Evolutionary conservation across 2,888 invertebrate genomes (phyloP), one percentile per base, ranked within the genome.

Genomic region (Cephus spinipes): DNA sequence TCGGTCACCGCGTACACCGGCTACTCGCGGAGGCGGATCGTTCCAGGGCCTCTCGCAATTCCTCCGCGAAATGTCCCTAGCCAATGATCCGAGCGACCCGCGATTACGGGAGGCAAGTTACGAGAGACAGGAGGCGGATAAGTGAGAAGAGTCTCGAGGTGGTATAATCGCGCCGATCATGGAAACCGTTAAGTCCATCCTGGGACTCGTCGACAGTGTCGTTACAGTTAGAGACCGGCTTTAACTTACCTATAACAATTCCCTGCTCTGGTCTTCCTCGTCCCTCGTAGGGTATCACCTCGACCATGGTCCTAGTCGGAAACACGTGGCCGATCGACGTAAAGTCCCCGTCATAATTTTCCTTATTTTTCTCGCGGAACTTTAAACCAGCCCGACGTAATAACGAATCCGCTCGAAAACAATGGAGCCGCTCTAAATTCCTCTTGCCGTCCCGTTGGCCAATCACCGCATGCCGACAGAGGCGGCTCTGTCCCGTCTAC

Each of bases 351-450:
- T 55, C 55, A 15, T 9, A 55, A 55, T 55, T 55, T 55, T 55
- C 55, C 23, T 9, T 55, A 23, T 0, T 55, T 23, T 55, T 2
- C 2, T 9, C 55, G 55, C 55, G 55, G 9, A 55, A 55, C 23
- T 15, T 6, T 55, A 6, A 9, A 23, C 9, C 55, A 9, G 15
- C 23, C 55, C 55, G 71, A 31, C 71, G 31, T 12, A 71, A 71
- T 71, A 80, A 86, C 83, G 82, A 84, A 86, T 83, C 84, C 74
- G 74, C 81, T 81, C 77, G 77, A 74, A 87, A 83, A 86, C 86
- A 86, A 87, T 87, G 81, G 82, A 85, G 83, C 84, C 85, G 83
- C 84, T 86, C 85, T 87, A 84, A 85, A 87, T 87, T 87, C 87
- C 83, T 80, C 79, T 81, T 80, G 74, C 78, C 76, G 68, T 82